Percentiles rank a stretch among this genome's conserved stretches.
phyloP scores from a whole-genome alignment of 2,888 invertebrate genomes.

The Metopia argyrocephala region DNA sequence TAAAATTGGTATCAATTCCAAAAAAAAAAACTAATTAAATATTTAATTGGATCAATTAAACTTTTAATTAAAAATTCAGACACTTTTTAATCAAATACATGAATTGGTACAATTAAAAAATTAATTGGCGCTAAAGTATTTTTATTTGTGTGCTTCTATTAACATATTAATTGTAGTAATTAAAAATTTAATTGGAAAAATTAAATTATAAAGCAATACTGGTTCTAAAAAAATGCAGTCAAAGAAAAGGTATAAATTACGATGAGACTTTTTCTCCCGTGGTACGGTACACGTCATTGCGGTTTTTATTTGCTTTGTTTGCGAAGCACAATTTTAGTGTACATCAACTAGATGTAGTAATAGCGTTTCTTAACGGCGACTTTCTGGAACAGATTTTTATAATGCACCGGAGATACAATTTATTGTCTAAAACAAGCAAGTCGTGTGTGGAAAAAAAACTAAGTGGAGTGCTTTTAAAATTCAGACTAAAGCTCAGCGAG shows the following conservation, averaged over 20 bases:
- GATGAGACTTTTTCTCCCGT: slow-evolving; percentile 48
- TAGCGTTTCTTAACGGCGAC: slow-evolving; percentile 59
- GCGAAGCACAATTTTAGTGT: slow-evolving; percentile 51
- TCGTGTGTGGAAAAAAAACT: slow-evolving; percentile 36
- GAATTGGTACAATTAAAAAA: too few relatives aligned
- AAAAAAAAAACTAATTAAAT: too few relatives aligned
- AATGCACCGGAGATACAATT: slow-evolving; percentile 42
- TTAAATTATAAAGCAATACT: slow-evolving; percentile 56
- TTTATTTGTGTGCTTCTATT: slow-evolving; percentile 51
- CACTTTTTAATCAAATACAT: too few relatives aligned
- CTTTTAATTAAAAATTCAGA: too few relatives aligned
- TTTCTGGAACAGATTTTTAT: slow-evolving; percentile 58
- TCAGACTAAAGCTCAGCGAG: slow-evolving; percentile 30
- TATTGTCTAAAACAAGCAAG: slow-evolving; percentile 38
- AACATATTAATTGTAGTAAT: slow-evolving; percentile 15
- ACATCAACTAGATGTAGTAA: slow-evolving; percentile 62
- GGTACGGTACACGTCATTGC: slow-evolving; percentile 50
- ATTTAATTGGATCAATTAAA: too few relatives aligned
- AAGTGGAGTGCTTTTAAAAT: slow-evolving; percentile 22
- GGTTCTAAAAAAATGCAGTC: slow-evolving; percentile 52
- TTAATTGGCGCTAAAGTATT: too few relatives aligned
- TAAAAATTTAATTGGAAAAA: too few relatives aligned
- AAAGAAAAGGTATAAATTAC: slow-evolving; percentile 57
- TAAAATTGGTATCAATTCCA: too few relatives aligned
- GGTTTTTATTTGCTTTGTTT: slow-evolving; percentile 54